phyloP scores from a whole-genome alignment of 2,797 vertebrate genomes.

The Danio aesculapii region DNA sequence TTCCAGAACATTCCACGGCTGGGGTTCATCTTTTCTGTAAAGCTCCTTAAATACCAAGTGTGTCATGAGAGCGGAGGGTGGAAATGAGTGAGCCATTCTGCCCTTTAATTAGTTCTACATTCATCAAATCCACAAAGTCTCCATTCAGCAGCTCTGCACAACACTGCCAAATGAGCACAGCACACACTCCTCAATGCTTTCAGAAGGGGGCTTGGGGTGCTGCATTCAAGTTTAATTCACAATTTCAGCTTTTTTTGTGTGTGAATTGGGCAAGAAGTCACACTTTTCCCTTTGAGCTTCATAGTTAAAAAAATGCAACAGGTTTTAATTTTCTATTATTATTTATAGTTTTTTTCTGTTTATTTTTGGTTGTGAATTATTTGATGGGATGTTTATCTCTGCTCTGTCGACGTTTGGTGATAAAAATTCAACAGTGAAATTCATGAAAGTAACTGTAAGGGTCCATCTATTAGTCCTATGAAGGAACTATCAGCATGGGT shows the following conservation, averaged over 20 bases:
- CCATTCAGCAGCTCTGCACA: neutral
- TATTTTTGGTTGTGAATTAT: too few species aligned
- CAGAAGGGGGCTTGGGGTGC: neutral
- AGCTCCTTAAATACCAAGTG: constrained; percentile 62
- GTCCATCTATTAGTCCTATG: too few species aligned
- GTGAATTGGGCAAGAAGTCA: neutral
- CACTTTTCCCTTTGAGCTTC: neutral
- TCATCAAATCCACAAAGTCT: constrained; percentile 21
- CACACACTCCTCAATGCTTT: neutral
- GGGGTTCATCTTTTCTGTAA: constrained; percentile 51
- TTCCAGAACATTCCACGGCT: constrained; percentile 39
- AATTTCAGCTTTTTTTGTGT: neutral
- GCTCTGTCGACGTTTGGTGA: too few species aligned
- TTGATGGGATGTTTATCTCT: too few species aligned
- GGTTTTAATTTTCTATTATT: too few species aligned
- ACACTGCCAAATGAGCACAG: constrained; percentile 13
- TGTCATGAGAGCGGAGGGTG: constrained; percentile 61
- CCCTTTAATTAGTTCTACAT: constrained; percentile 63
- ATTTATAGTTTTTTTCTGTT: too few species aligned
- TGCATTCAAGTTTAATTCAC: neutral
- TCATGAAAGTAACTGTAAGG: too few species aligned
- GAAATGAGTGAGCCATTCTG: constrained; percentile 59
- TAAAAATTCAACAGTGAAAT: too few species aligned
- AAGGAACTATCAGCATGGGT: too few species aligned
- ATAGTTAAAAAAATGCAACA: neutral